A percentile compares a stretch with the other conserved stretches of the same genome.
Conservation (phyloP, 2,888 invertebrate genomes). For the Eupithecia tripunctaria region DNA sequence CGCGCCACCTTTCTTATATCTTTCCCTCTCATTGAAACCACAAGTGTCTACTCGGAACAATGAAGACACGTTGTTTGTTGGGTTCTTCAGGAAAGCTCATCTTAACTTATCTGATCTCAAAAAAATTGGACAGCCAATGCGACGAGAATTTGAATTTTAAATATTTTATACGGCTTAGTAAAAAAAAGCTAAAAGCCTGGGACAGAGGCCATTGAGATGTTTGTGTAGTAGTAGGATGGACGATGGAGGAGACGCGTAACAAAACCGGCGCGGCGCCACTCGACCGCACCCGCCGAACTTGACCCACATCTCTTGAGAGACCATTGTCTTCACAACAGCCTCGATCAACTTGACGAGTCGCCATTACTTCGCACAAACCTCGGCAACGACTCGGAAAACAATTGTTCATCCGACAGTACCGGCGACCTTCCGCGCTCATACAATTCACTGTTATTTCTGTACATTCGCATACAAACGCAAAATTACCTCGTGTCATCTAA, state of each 20-base stretch:
- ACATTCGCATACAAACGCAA: constrained; percentile 44
- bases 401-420: constrained; percentile 43
- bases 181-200: neutral
- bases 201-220: constrained; percentile 5
- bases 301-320: constrained; percentile 75
- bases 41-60: constrained; percentile 16
- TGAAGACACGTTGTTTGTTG: neutral
- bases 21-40: neutral
- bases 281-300: constrained; percentile 71
- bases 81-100: neutral
- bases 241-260: constrained; percentile 58
- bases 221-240: constrained; percentile 18
- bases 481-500: constrained; percentile 63
- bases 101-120: neutral
- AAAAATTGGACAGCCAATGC: neutral
- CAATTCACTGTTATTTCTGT: constrained; percentile 30
- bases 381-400: constrained; percentile 47
- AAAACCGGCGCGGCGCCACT: constrained; percentile 56
- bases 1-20: neutral
- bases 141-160: neutral
- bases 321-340: constrained; percentile 74
- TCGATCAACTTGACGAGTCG: constrained; percentile 63
- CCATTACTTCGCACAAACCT: constrained; percentile 57
- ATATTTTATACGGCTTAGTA: neutral
- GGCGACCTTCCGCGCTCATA: constrained; percentile 47